Percentiles rank a stretch among this genome's conserved stretches.
These are phyloP conservation scores for Atopsyche davidsoni DNA, from an alignment of 1,140 invertebrate genomes.

Conservation along the genomic window DNA sequence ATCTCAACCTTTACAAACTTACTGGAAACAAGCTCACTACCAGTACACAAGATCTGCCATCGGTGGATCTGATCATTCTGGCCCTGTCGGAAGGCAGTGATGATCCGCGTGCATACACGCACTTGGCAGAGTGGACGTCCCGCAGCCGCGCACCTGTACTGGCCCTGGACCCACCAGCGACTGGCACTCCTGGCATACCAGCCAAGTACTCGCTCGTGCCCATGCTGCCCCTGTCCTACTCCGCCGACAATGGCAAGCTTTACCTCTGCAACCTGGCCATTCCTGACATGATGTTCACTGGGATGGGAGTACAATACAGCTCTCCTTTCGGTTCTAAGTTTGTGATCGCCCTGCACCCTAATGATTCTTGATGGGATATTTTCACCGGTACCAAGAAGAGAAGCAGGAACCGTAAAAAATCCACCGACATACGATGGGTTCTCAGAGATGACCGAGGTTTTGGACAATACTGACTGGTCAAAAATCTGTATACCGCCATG, in stretches of 20 bases:
- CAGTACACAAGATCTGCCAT: conserved; percentile 53
- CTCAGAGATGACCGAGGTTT: no score
- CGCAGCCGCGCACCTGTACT: conserved; percentile 71
- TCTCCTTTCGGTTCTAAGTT: conserved; percentile 86
- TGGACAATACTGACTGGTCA: no score
- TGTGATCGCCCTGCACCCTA: conserved; percentile 75
- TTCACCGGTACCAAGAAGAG: not conserved
- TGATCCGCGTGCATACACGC: conserved; percentile 37
- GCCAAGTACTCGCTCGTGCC: conserved; percentile 72
- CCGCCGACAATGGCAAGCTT: conserved; percentile 66
- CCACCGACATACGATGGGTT: no score
- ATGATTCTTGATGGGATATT: conserved; percentile 34
- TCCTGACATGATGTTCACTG: conserved; percentile 68
- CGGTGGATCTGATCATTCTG: conserved; percentile 64
- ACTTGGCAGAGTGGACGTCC: conserved; percentile 58
- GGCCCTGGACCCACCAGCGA: conserved; percentile 71
- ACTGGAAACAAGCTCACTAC: conserved; percentile 51
- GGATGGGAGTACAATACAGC: conserved; percentile 72
- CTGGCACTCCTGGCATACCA: conserved; percentile 57
- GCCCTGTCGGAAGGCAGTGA: conserved; percentile 53
- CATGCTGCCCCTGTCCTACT: conserved; percentile 68
- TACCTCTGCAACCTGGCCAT: conserved; percentile 84
- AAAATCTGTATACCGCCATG: no score
- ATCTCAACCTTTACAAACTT: conserved; percentile 58
- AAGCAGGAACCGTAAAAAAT: no score